Conservation (phyloP, 1,140 invertebrate genomes). For the Drosophila mauritiana region DNA sequence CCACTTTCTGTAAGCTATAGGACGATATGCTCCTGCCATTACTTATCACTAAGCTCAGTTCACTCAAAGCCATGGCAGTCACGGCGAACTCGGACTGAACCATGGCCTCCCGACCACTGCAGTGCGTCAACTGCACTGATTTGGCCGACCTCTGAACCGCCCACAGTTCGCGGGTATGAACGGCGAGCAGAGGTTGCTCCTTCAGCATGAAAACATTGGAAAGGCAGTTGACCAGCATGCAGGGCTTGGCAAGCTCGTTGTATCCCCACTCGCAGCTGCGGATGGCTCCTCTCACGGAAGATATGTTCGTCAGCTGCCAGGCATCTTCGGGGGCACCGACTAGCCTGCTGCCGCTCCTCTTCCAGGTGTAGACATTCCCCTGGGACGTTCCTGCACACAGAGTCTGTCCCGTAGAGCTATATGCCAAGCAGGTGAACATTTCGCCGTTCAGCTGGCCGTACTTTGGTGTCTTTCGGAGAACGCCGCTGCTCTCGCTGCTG, state of each 20-base stretch:
- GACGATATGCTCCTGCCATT: slow-evolving; percentile 88
- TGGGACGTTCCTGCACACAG: slow-evolving; percentile 96
- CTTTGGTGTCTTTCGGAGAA: slow-evolving; percentile 48
- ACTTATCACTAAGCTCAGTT: slow-evolving; percentile 91
- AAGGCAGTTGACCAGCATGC: slow-evolving; percentile 94
- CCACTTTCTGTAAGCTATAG: slow-evolving; percentile 83
- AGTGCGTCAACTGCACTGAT: slow-evolving; percentile 87
- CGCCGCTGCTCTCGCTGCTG: slow-evolving; percentile 51
- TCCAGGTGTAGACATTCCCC: slow-evolving; percentile 96
- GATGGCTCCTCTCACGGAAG: slow-evolving; percentile 87
- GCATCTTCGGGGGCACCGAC: slow-evolving; percentile 85
- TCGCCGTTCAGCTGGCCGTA: slow-evolving; percentile 85
- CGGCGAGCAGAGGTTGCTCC: slow-evolving; percentile 77
- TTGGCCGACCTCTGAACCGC: slow-evolving; percentile 89
- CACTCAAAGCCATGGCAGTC: slow-evolving; percentile 91
- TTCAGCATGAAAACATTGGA: slow-evolving; percentile 93
- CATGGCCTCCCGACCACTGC: slow-evolving; percentile 85
- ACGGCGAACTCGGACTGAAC: slow-evolving; percentile 92
- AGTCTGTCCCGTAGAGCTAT: slow-evolving; percentile 88
- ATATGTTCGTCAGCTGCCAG: slow-evolving; percentile 89
- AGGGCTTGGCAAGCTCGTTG: slow-evolving; percentile 87
- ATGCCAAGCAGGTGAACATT: slow-evolving; percentile 90
- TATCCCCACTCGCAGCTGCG: slow-evolving; percentile 91
- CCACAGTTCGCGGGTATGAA: slow-evolving; percentile 88
- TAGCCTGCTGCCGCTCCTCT: slow-evolving; percentile 85